Base-by-base conservation (phyloP, 1,140 invertebrate species). In the Amyelois transitella region DNA sequence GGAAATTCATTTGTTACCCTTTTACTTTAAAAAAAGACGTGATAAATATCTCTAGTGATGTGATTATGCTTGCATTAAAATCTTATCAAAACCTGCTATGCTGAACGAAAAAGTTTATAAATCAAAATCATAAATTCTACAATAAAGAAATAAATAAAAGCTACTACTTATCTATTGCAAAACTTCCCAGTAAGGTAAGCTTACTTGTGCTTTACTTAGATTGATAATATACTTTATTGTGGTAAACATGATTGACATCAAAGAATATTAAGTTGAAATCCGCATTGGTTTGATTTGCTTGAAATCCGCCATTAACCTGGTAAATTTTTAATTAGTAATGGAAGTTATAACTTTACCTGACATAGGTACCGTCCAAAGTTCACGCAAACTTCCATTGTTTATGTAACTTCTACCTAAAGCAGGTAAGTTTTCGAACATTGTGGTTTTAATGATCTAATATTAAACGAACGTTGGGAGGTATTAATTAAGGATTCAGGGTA, bases 361-460 rank as follows among this genome's bases (percentile, higher is more conserved):
- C 75, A 75, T 75, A 81, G 75, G 75, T 80, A 75, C 65, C 71
- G 75, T 76, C 73, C 64, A 70, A 81, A 84, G 81, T 86, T 84
- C 54, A 63, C 64, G 62, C 71, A 75, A 84, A 84, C 69, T 84
- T 84, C 62, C 73, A 74, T 81, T 83, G 83, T 86, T 86, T 84
- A 78, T 83, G 71, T 65, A 81, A 85, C 77, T 81, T 77, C 66
- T 76, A 72, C 60, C 56, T 68, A 77, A 81, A 81, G 75, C 81
- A 82, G 77, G 72, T 77, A 85, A 85, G 81, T 84, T 85, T 80
- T 77, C 69, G 70, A 80, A 85, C 84, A 83, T 81, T 81, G 81
- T 68, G 84, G 81, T 73, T 85, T 83, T 84, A 85, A 84, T 87
- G 81, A 85, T 87, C 79, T 84, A 85, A 85, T 85, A 87, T 87